phyloP scores from a whole-genome alignment of 92 coral and sea anemone genomes.

The Porites rus region DNA sequence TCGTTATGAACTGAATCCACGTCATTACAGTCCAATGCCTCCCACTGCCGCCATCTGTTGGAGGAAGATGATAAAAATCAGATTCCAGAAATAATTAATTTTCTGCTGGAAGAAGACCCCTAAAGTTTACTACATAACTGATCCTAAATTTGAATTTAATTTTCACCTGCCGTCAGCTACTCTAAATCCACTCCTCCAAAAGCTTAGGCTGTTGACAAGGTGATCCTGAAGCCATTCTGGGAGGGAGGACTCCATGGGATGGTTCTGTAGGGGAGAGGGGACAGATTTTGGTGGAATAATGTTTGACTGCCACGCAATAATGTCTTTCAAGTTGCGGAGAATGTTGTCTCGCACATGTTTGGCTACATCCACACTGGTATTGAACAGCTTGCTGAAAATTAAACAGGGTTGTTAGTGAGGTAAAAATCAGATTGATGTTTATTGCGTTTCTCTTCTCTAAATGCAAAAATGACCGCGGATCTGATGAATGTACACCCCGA shows the following conservation, averaged over 20 bases:
- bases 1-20: slow-evolving; percentile 92
- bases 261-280: slow-evolving; percentile 18
- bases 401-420: not conserved
- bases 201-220: slow-evolving; percentile 86
- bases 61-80: not conserved
- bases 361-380: slow-evolving; percentile 83
- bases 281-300: slow-evolving; percentile 60
- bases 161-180: slow-evolving; percentile 77
- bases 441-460: no score
- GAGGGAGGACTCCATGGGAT: slow-evolving; percentile 49
- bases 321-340: slow-evolving; percentile 63
- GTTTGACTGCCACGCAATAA: slow-evolving; percentile 77
- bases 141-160: not conserved
- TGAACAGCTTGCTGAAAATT: slow-evolving; percentile 64
- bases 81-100: not conserved
- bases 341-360: slow-evolving; percentile 64
- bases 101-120: not conserved
- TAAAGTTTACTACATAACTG: no score
- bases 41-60: slow-evolving; percentile 92
- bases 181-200: slow-evolving; percentile 92
- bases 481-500: no score
- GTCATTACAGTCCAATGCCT: slow-evolving; percentile 91
- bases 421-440: not conserved
- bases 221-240: slow-evolving; percentile 89
- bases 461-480: no score